A percentile compares a stretch with the other conserved stretches of the same genome.
Conservation (phyloP, 2,113 vertebrate genomes). For the Nettapus auritus region DNA sequence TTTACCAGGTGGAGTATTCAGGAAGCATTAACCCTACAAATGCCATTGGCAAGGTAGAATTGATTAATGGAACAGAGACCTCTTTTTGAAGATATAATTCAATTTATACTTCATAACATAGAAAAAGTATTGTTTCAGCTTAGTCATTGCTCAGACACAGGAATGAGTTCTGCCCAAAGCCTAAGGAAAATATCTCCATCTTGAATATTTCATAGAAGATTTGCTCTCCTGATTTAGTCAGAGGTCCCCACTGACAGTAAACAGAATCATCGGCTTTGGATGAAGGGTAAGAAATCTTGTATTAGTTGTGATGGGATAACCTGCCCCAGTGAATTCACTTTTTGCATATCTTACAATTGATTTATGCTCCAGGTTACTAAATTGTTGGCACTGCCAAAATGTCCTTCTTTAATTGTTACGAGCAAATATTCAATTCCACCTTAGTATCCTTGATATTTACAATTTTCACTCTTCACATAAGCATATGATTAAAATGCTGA, state of each 20-base stretch:
- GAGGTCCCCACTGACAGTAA: not conserved
- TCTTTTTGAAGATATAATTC: not conserved
- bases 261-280: not conserved
- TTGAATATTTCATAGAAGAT: not conserved
- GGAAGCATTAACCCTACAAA: constrained; percentile 48
- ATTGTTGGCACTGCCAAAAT: not conserved
- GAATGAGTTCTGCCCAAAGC: not conserved
- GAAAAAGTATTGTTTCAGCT: not conserved
- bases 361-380: not conserved
- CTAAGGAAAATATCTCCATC: not conserved
- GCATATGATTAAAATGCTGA: not conserved
- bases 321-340: not conserved
- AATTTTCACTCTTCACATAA: not conserved
- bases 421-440: not conserved
- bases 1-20: constrained; percentile 45
- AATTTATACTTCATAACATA: not conserved
- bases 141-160: not conserved
- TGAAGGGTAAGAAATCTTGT: constrained; percentile 6
- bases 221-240: not conserved
- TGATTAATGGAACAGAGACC: not conserved
- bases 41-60: not conserved
- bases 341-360: not conserved
- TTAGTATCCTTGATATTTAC: not conserved
- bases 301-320: not conserved
- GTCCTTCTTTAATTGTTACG: not conserved